Base-by-base conservation (phyloP, 1,140 invertebrate genomes). In the Armadillidium nasatum region DNA sequence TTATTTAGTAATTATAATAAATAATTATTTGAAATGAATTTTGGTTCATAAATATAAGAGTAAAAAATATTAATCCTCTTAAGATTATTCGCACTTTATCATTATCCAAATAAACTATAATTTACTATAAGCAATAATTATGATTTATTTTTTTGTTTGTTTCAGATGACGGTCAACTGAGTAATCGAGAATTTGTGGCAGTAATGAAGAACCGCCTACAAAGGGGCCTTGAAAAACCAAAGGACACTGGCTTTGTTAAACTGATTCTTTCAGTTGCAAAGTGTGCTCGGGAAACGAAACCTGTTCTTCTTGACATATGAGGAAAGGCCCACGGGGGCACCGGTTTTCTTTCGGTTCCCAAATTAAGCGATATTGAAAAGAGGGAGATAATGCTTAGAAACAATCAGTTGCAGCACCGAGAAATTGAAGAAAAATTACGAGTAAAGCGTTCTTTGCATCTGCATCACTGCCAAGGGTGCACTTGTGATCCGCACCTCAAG, bases 121-220 rank as follows among this genome's bases (percentile, higher is more conserved):
- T 33, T 33, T 33, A 33, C 6, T 6, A 3, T 33, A 33, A 3
- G 33, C n/a, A 33, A 6, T 33, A 33, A 33, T 33, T 1, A 33
- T 33, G 33, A 33, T n/a, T n/a, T 33, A 33, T 3, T 33, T 33
- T 33, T 33, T 33, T 33, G 6, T 33, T 33, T 33, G 6, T 33
- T 33, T 33, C 85, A 98, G 95, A 96, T 90, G 97, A 99, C 86
- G 96, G 95, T 4, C 94, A 98, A 83, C 87, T 99, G 13, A 99
- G 96, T 84, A 98, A 99, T 87, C 90, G 94, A 67, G 98, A 99
- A 86, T 99, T 99, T 86, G 93, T 99, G 0, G 91, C 94, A 22
- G 96, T 99, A 0, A 99, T 99, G 97, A 99, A 99, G 85, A 96
- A 98, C 85, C 88, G 97, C 75, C 87, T 99, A 7, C 88, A 97